Percentiles rank a stretch among this genome's conserved stretches.
These are phyloP conservation scores for Brachyopa scutellaris DNA, from an alignment of 2,888 invertebrate species.

Conservation along the genomic window DNA sequence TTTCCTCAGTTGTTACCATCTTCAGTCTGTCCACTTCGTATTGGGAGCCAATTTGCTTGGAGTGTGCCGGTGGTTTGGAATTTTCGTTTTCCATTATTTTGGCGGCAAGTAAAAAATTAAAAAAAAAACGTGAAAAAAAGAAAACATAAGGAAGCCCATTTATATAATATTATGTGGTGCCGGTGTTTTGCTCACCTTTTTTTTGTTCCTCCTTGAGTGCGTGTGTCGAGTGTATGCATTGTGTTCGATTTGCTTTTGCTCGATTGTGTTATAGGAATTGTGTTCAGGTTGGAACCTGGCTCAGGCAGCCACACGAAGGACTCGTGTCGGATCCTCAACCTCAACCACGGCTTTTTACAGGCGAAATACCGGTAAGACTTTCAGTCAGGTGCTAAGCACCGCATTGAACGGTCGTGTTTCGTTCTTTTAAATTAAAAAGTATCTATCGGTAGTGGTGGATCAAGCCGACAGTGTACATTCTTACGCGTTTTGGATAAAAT, in stretches of 20 bases:
- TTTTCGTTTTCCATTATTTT: slow-evolving; percentile 27
- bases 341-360: slow-evolving; percentile 78
- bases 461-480: neutral
- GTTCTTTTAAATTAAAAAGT: neutral
- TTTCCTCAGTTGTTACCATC: slow-evolving; percentile 21
- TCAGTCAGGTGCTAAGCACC: slow-evolving; percentile 83
- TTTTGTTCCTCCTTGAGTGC: no score
- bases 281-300: slow-evolving; percentile 54
- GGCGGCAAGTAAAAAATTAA: slow-evolving; percentile 45
- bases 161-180: slow-evolving; percentile 51
- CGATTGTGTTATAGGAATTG: slow-evolving; percentile 34
- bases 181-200: slow-evolving; percentile 37
- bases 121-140: slow-evolving; percentile 46
- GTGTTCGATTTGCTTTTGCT: slow-evolving; percentile 33
- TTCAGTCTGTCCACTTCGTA: slow-evolving; percentile 8
- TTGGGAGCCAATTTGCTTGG: slow-evolving; percentile 26
- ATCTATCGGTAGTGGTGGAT: neutral
- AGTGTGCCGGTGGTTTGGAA: slow-evolving; percentile 39
- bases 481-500: neutral
- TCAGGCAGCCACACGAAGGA: slow-evolving; percentile 64
- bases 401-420: slow-evolving; percentile 80
- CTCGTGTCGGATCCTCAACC: slow-evolving; percentile 79
- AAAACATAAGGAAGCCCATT: slow-evolving; percentile 47
- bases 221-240: slow-evolving; percentile 3
- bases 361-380: slow-evolving; percentile 78